A percentile compares a stretch with the other conserved stretches of the same genome.
These are phyloP conservation scores for Helicoverpa zea DNA, from an alignment of 1,140 invertebrate genomes.

Conservation along the genomic window DNA sequence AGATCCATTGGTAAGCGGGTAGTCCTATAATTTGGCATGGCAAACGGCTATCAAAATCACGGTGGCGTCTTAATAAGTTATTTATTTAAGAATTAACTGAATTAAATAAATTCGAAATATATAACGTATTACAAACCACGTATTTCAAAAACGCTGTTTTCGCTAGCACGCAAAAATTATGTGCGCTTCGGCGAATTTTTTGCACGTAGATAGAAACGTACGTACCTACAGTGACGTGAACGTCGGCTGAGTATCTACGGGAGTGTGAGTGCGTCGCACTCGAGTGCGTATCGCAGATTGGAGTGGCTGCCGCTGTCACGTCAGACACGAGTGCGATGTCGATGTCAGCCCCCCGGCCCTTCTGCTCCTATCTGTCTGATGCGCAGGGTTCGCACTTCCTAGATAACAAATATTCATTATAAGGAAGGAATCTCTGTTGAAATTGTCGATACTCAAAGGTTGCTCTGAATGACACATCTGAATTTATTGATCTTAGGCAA, in stretches of 20 bases:
- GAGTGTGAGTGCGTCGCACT: conserved; percentile 37
- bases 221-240: neutral
- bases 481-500: too few relatives aligned
- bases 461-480: too few relatives aligned
- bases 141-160: conserved; percentile 3
- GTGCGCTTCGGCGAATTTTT: neutral
- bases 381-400: neutral
- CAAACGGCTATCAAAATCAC: too few relatives aligned
- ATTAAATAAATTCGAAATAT: too few relatives aligned
- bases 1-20: too few relatives aligned
- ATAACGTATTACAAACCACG: neutral
- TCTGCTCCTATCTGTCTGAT: conserved; percentile 27
- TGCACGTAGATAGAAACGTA: conserved; percentile 28
- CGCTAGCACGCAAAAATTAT: conserved; percentile 21
- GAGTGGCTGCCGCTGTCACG: conserved; percentile 55
- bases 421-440: too few relatives aligned
- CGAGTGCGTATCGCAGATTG: conserved; percentile 50
- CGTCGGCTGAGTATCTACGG: neutral
- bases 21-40: too few relatives aligned
- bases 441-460: too few relatives aligned
- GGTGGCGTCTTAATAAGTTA: too few relatives aligned
- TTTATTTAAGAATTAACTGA: too few relatives aligned
- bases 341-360: conserved; percentile 36
- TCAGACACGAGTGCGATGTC: conserved; percentile 41
- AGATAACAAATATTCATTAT: neutral